Percentiles rank a stretch among this genome's conserved stretches.
Evolutionary conservation across 2,888 invertebrate species (phyloP).

Genomic region (Proisotoma minuta): DNA sequence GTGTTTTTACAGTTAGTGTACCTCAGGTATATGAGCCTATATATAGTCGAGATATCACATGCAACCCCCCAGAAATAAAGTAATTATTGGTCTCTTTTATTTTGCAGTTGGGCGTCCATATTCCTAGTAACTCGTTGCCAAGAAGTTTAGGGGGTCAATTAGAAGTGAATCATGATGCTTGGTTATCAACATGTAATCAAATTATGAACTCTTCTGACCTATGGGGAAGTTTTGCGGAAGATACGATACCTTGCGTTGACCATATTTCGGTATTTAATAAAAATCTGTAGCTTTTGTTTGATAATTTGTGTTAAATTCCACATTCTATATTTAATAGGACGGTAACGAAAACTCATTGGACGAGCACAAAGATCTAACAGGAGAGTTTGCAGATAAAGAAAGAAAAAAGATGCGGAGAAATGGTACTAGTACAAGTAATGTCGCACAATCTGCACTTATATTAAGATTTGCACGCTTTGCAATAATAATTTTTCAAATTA

Average conservation of each 20-base stretch:
- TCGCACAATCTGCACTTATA: slow-evolving; percentile 21
- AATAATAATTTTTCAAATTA: too few species aligned
- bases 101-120: slow-evolving; percentile 71
- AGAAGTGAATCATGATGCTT: slow-evolving; percentile 81
- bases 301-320: background rate
- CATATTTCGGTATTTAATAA: background rate
- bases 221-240: slow-evolving; percentile 45
- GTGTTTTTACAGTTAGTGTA: slow-evolving; percentile 90
- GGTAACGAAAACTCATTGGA: slow-evolving; percentile 33
- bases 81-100: background rate
- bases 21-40: slow-evolving; percentile 59
- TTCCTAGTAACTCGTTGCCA: slow-evolving; percentile 83
- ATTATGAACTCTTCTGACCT: slow-evolving; percentile 45
- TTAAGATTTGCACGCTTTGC: background rate
- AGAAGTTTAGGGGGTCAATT: slow-evolving; percentile 81
- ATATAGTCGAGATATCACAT: background rate
- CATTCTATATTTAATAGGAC: slow-evolving; percentile 26
- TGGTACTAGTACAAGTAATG: slow-evolving; percentile 43
- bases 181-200: slow-evolving; percentile 65
- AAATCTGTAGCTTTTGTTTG: background rate
- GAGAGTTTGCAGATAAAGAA: slow-evolving; percentile 28
- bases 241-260: slow-evolving; percentile 37
- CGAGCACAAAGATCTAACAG: slow-evolving; percentile 9
- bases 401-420: slow-evolving; percentile 45
- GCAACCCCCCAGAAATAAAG: background rate